Base-by-base conservation (phyloP, 2,113 vertebrate species). In the Ciconia stormi region DNA sequence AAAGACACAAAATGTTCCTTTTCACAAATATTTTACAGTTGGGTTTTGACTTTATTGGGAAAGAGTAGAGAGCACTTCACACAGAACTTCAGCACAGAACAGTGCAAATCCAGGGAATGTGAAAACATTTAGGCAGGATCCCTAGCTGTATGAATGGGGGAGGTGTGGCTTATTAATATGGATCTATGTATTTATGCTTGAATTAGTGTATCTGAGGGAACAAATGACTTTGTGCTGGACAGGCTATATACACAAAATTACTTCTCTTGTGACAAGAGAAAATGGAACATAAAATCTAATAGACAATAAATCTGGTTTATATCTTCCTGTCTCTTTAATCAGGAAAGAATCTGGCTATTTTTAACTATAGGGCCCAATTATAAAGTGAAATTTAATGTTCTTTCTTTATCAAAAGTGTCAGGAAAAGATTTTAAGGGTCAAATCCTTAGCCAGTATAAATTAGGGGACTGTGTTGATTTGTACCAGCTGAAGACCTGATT, bases 221-320 rank as follows among this genome's bases (percentile, higher is more conserved):
- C 78, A 97, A 93, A 93, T 93, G 91, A 86, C 89, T 95, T 87
- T 59, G 71, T 91, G 38, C 74, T 91, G 95, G 96, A 94, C 95
- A 94, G 87, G 62, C 84, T 90, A 58, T 89, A 86, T 86, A 94
- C 84, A 94, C 94, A 95, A 85, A 97, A 96, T 96, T 93, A 91
- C 87, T 96, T 91, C 34, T 91, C 84, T 88, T 93, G 73, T 95
- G 93, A 93, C 94, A 95, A 85, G 91, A 94, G 89, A 97, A 97
- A 97, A 95, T 66, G 91, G 89, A 97, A 96, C 93, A 97, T 97
- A 95, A 96, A 97, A 93, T 71, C 84, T 96, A 96, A 88, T 95
- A 96, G 94, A 93, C 84, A 96, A 90, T 95, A 96, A 97, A 94
- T 97, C 96, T 96, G 79, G 58, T 96, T 97, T 95, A 94, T 96